Base-by-base conservation (phyloP, 64 coral and sea anemone genomes). In the Anthopleura sola region DNA sequence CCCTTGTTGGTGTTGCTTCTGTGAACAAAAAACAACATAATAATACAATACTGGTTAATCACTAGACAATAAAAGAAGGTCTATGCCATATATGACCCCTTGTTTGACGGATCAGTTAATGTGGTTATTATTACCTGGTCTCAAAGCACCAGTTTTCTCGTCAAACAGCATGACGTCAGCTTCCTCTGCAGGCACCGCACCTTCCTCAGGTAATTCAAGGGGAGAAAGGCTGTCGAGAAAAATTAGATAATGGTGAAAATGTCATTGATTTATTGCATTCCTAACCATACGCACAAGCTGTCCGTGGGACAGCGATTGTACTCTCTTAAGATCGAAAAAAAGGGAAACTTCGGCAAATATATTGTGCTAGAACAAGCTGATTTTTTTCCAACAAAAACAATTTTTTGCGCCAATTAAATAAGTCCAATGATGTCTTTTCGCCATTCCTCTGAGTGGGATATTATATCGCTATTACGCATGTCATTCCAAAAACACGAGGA, bases 101-200 rank as follows among this genome's bases (percentile, higher is more conserved):
- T n/a, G n/a, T n/a, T n/a, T n/a, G n/a, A n/a, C n/a, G n/a, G n/a
- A 66, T 26, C 24, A 10, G 60, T 31, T 66, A 56, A 16, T 14
- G 28, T n/a, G n/a, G n/a, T n/a, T n/a, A 34, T 34, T 3, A 34
- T 12, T 79, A 79, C 76, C 76, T 79, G 76, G 76, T 79, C 36
- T 79, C 19, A 79, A 48, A n/a, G 14, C 18, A 24, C 76, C 76
- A n/a, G 76, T 79, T 48, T 79, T 79, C 15, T 79, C 76, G 24
- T 79, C 76, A 79, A 79, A 79, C 8, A 79, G 24, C 76, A 79
- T 79, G 7, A 79, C 76, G 16, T 48, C 76, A 24, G 76, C 36
- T 79, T 79, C 76, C 8, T 79, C 76, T 44, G 11, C 32, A 76
- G 36, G 66, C 28, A 16, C 8, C 66, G 28, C 66, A 34, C 66